Evolutionary conservation across 2,888 invertebrate genomes (phyloP).

Genomic region (Mythimna impura): DNA sequence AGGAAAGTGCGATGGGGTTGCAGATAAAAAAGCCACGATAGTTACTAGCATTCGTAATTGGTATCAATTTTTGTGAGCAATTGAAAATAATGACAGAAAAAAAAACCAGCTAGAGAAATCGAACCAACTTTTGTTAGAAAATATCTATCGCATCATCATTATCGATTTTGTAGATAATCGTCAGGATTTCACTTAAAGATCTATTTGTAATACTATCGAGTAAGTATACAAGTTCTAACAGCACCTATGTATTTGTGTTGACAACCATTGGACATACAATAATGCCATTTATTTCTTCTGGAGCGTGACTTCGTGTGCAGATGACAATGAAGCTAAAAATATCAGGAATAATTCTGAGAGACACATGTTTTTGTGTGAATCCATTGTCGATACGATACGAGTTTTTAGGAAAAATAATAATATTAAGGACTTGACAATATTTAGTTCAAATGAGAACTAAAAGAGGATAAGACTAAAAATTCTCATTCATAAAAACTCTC

Average conservation of each 20-base stretch:
- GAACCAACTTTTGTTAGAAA: not conserved
- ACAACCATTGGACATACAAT: constrained; percentile 64
- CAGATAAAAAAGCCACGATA: constrained; percentile 63
- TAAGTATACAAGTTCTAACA: constrained; percentile 2
- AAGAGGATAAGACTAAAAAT: too few relatives aligned
- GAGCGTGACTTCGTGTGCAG: constrained; percentile 88
- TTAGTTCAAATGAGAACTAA: too few relatives aligned
- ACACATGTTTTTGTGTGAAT: constrained; percentile 74
- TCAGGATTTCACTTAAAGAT: constrained; percentile 4
- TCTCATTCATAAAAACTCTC: too few relatives aligned
- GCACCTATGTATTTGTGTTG: constrained; percentile 19
- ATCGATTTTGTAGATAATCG: not conserved
- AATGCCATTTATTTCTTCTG: constrained; percentile 88
- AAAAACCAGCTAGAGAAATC: constrained; percentile 5
- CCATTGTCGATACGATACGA: constrained; percentile 72
- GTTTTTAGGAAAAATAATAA: constrained; percentile 7
- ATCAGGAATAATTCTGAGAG: constrained; percentile 89
- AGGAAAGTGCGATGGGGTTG: constrained; percentile 67
- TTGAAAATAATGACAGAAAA: constrained; percentile 29
- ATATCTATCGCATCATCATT: not conserved
- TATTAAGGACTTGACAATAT: not conserved
- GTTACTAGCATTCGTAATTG: constrained; percentile 33
- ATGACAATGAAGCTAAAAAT: constrained; percentile 89
- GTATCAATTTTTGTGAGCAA: constrained; percentile 34
- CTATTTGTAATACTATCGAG: not conserved